These are phyloP conservation scores for Heliconius congener DNA, from an alignment of 1,140 invertebrate species.

Conservation along the genomic window DNA sequence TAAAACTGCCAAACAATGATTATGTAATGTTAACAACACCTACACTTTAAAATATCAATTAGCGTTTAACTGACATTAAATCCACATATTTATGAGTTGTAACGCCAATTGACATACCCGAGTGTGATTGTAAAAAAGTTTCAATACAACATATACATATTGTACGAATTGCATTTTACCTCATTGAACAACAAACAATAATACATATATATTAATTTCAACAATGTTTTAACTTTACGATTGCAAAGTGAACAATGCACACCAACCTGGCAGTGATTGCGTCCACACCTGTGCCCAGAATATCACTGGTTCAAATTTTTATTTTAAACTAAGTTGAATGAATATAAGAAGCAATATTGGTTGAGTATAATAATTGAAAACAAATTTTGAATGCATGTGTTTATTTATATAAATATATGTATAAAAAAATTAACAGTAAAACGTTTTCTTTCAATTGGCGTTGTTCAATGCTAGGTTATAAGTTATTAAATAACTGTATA, in stretches of 20 bases:
- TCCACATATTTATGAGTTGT: not conserved
- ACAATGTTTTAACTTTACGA: slow-evolving; percentile 20
- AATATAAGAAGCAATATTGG: slow-evolving; percentile 1
- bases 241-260: slow-evolving; percentile 30
- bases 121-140: not conserved
- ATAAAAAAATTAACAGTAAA: not conserved
- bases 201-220: slow-evolving; percentile 16
- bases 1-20: slow-evolving; percentile 1
- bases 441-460: slow-evolving; percentile 13
- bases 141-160: not conserved
- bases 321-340: slow-evolving; percentile 17
- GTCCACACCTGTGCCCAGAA: not conserved
- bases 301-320: slow-evolving; percentile 15
- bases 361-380: not conserved
- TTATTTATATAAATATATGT: not conserved
- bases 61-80: not conserved
- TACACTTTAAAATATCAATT: not conserved
- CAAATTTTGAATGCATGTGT: not conserved
- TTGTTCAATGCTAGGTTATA: slow-evolving; percentile 17
- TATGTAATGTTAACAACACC: not conserved
- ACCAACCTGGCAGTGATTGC: slow-evolving; percentile 41
- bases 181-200: slow-evolving; percentile 52
- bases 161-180: slow-evolving; percentile 58
- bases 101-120: not conserved
- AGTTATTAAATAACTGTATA: not conserved